Evolutionary conservation across 2,113 vertebrate genomes (phyloP), one percentile per base, ranked within the genome.

Genomic region (Clarias macrocephalus): DNA sequence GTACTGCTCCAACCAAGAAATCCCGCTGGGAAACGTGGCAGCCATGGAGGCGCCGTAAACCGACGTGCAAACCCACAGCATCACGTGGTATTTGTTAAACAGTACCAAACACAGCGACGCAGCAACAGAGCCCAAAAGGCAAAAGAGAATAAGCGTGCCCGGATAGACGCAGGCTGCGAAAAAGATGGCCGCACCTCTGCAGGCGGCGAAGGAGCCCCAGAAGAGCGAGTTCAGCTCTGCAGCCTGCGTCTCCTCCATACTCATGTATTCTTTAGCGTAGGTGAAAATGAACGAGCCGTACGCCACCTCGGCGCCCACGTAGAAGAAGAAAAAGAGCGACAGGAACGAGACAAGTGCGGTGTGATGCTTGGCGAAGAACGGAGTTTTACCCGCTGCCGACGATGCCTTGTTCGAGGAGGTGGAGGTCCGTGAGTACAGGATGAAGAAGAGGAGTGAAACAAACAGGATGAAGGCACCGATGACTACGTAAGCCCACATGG

Each of bases 1-100:
- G 94, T 99, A 98, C 94, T 99, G 98, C 85, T 99, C 97, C 33
- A 97, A 68, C 98, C 98, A 99, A 48, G 97, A 96, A 57, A 99
- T 91, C 0, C 98, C 97, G 0, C 97, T 98, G 89, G 98, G 98
- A 88, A 99, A 99, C 0, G 95, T 96, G 81, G 96, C 93, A 0
- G 98, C 96, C 97, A 99, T 96, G 0, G 97, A 99, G 0, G 96
- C 96, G 0, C 98, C 98, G 0, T 99, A 99, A 19, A 97, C 85
- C 0, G 94, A 93, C 0, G 93, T 96, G 15, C 96, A 96, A 0
- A 85, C 10, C 98, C 98, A 99, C 63, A 99, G 93, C 0, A 87
- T 92, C 6, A 89, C n/a, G 0, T 3, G 62, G 68, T 89, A 87
- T 12, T 15, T 88, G 11, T 92, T 90, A 21, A 98, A 96, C 87